Evolutionary conservation across 37 sponge, comb jelly and placozoan genomes (phyloP), one percentile per base, ranked within the genome.

Genomic region (Aphrocallistes beatrix): DNA sequence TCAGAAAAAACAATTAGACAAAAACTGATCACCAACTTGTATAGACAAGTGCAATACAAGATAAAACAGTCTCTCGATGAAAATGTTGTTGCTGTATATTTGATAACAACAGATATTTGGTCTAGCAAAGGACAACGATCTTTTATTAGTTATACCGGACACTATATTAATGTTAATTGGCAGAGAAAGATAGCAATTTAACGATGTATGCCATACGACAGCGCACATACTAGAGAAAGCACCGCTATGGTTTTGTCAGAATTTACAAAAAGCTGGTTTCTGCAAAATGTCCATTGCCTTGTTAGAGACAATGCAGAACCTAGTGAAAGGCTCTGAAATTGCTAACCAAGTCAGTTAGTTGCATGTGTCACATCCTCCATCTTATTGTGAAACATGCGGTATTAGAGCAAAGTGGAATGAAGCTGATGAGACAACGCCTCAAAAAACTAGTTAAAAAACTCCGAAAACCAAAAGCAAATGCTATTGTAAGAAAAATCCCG

Each of bases 51-150:
- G 34, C 75, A 60, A 60, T 60, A 60, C 75, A 60, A 32, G 75
- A 60, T 60, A 60, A 60, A 60, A 60, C 75, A 60, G 75, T 60
- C 75, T 60, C 75, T 60, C 75, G 75, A 60, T 30, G 75, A 60
- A 60, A 60, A 60, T 60, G 75, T 25, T 60, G 75, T 28, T 30
- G 75, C 17, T 25, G 75, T 60, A 60, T 60, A 60, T 30, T 60
- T 30, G 32, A 60, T 60, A 60, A 60, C 75, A 60, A 32, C 75
- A 60, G 75, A 60, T 13, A 60, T 60, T 30, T 60, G 75, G 75
- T 60, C 75, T 60, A 60, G 21, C 75, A 28, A 60, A 60, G 75
- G 75, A 19, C 75, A 60, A 13, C 75, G 75, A 60, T 60, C 75
- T 6, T 60, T 60, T 60, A 60, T 60, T 60, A 60, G 75, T 13